These are phyloP conservation scores for Cepaea hortensis DNA, from an alignment of 2,888 invertebrate genomes.

Conservation along the genomic window DNA sequence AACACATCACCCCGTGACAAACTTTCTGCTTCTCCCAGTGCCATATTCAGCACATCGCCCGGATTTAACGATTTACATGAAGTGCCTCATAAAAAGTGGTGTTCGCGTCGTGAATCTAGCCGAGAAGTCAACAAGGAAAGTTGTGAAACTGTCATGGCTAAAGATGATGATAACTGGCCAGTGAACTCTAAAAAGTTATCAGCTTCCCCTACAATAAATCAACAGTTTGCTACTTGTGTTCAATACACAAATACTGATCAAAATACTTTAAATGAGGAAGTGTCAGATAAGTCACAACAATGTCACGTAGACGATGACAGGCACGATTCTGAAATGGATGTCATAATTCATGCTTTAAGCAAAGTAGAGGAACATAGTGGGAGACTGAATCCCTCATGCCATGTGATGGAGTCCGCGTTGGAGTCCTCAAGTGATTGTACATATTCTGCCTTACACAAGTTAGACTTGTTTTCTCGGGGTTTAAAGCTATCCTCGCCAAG, in stretches of 20 bases:
- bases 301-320: neutral
- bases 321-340: neutral
- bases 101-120: neutral
- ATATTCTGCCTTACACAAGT: conserved; percentile 44
- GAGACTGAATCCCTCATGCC: neutral
- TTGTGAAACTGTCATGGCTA: neutral
- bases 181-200: neutral
- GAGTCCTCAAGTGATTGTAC: conserved; percentile 23
- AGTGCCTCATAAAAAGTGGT: conserved; percentile 44
- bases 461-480: conserved; percentile 44
- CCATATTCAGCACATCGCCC: no score
- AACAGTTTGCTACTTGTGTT: neutral
- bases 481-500: conserved; percentile 38
- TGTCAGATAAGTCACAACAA: neutral
- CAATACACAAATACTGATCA: conserved; percentile 37
- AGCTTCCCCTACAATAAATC: neutral
- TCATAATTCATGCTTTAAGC: neutral
- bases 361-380: neutral
- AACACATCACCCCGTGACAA: no score
- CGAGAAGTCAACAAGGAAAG: neutral
- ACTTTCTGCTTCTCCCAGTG: no score
- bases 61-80: conserved; percentile 33
- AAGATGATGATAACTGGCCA: neutral
- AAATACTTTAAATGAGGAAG: conserved; percentile 39
- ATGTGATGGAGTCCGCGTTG: neutral